phyloP scores from a whole-genome alignment of 2,888 invertebrate species.

The Hyppa rectilinea region DNA sequence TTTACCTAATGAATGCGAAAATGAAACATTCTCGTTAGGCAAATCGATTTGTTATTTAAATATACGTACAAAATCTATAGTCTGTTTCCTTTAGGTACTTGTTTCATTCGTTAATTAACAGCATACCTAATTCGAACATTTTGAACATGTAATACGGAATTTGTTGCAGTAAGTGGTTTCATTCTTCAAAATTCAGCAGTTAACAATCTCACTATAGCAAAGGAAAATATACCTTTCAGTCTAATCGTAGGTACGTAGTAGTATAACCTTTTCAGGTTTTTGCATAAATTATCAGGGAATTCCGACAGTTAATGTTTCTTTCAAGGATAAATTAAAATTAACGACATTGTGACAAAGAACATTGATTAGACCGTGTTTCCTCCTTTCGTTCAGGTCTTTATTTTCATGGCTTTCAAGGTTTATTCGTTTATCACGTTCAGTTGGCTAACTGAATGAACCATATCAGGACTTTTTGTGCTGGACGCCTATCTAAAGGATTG shows the following conservation, averaged over 20 bases:
- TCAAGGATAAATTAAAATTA: conserved; percentile 60
- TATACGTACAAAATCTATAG: background rate
- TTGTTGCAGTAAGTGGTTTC: conserved; percentile 15
- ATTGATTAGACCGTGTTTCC: conserved; percentile 57
- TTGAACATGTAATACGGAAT: background rate
- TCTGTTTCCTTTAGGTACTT: background rate
- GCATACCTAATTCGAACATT: background rate
- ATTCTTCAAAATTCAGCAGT: background rate
- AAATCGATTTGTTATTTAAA: background rate
- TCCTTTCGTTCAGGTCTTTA: conserved; percentile 55
- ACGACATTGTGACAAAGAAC: conserved; percentile 46
- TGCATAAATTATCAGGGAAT: conserved; percentile 20
- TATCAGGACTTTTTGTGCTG: no score
- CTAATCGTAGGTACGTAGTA: background rate
- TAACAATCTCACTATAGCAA: background rate
- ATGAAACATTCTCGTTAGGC: background rate
- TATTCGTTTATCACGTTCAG: conserved; percentile 21
- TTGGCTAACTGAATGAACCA: conserved; percentile 8
- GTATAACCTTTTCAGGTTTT: conserved; percentile 3
- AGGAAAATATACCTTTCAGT: background rate
- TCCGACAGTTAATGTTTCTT: conserved; percentile 32
- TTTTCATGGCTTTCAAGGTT: conserved; percentile 53
- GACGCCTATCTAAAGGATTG: no score
- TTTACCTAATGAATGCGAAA: background rate
- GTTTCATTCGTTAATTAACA: conserved; percentile 8